A percentile compares a stretch with the other conserved stretches of the same genome.
phyloP scores from a whole-genome alignment of 2,113 vertebrate genomes.

The Oreochromis tanganicae region DNA sequence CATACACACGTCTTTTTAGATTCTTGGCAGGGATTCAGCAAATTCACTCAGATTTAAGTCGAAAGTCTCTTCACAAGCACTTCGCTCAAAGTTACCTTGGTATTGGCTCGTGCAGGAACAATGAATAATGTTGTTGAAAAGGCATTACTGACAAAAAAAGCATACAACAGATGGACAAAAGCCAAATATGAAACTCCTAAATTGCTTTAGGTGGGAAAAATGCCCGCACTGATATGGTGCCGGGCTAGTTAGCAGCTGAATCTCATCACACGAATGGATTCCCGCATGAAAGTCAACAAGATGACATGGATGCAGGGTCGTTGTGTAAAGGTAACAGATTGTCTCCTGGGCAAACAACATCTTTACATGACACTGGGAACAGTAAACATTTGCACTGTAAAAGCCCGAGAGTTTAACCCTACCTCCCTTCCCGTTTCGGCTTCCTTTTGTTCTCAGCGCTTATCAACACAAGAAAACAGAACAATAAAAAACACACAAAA shows the following conservation, averaged over 20 bases:
- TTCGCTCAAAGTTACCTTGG: slow-evolving; percentile 36
- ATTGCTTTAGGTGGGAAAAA: slow-evolving; percentile 17
- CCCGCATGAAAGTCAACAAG: slow-evolving; percentile 25
- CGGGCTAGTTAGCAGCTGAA: slow-evolving; percentile 17
- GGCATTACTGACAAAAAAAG: neutral
- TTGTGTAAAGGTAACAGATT: slow-evolving; percentile 55
- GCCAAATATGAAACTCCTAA: slow-evolving; percentile 35
- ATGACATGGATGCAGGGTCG: slow-evolving; percentile 3
- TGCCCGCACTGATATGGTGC: slow-evolving; percentile 11
- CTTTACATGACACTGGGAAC: slow-evolving; percentile 65
- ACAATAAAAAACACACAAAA: slow-evolving; percentile 44
- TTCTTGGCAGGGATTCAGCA: slow-evolving; percentile 42
- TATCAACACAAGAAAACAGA: slow-evolving; percentile 53
- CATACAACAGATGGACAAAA: slow-evolving; percentile 3
- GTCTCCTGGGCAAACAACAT: slow-evolving; percentile 65
- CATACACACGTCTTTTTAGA: slow-evolving; percentile 21
- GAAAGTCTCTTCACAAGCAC: slow-evolving; percentile 36
- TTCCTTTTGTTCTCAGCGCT: slow-evolving; percentile 51
- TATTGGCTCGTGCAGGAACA: neutral
- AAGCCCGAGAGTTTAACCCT: slow-evolving; percentile 61
- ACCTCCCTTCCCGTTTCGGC: slow-evolving; percentile 26
- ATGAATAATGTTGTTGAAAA: neutral
- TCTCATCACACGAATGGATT: slow-evolving; percentile 27
- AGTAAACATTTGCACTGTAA: slow-evolving; percentile 69
- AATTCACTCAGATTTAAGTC: slow-evolving; percentile 27